Percentiles rank a stretch among this genome's conserved stretches.
Conservation (phyloP, 1,140 invertebrate species). For the Drosophila gunungcola region DNA sequence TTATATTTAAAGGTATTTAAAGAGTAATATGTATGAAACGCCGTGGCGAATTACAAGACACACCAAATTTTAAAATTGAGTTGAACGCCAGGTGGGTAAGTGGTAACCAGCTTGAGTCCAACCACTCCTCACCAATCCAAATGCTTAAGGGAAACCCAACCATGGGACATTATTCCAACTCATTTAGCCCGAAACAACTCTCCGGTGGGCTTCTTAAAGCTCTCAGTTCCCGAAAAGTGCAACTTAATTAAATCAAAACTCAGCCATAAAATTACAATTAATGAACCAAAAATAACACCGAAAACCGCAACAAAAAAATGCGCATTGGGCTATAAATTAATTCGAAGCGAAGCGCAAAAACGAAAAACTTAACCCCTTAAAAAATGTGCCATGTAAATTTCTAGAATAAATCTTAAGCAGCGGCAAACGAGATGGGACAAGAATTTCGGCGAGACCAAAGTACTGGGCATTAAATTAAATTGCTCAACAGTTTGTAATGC, state of each 20-base stretch:
- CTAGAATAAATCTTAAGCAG: conserved; percentile 72
- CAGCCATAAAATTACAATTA: conserved; percentile 72
- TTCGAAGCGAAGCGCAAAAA: conserved; percentile 14
- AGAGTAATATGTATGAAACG: no score
- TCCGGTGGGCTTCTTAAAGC: conserved; percentile 15
- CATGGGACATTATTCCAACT: conserved; percentile 67
- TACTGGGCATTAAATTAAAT: conserved; percentile 81
- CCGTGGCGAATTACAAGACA: neutral
- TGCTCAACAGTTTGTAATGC: conserved; percentile 84
- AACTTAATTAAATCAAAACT: conserved; percentile 79
- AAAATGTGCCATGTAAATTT: conserved; percentile 46
- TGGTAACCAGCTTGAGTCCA: neutral
- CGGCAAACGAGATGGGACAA: conserved; percentile 39
- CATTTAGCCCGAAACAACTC: conserved; percentile 52
- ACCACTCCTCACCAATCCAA: conserved; percentile 4
- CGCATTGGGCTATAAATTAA: conserved; percentile 60
- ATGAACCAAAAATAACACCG: conserved; percentile 77
- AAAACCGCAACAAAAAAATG: conserved; percentile 56
- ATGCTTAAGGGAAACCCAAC: conserved; percentile 4
- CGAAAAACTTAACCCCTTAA: conserved; percentile 40
- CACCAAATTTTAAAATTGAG: no score
- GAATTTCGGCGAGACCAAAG: conserved; percentile 25
- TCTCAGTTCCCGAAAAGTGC: conserved; percentile 20
- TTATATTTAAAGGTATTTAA: no score
- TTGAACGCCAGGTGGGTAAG: conserved; percentile 12